Evolutionary conservation across 2,888 invertebrate genomes (phyloP).

Genomic region (Drosophila rubida): DNA sequence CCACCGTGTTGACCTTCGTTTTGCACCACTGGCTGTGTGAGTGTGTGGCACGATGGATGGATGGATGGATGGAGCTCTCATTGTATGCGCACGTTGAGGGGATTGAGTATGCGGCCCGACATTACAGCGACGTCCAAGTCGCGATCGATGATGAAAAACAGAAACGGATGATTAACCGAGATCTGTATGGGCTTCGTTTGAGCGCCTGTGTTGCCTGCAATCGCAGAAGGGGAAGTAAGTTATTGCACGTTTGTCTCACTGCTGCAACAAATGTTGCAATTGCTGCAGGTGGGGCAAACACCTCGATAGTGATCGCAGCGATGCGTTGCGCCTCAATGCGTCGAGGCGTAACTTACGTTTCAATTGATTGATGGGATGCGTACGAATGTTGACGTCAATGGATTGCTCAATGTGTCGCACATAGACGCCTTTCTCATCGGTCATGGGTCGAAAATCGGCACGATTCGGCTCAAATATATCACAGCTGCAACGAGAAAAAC

Average conservation of each 20-base stretch:
- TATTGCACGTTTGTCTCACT: constrained; percentile 54
- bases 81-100: constrained; percentile 92
- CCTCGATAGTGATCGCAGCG: constrained; percentile 30
- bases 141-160: constrained; percentile 93
- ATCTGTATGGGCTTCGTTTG: constrained; percentile 88
- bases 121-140: constrained; percentile 92
- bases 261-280: constrained; percentile 29
- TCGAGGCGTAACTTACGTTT: constrained; percentile 83
- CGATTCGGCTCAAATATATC: constrained; percentile 93
- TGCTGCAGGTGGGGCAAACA: constrained; percentile 62
- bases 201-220: constrained; percentile 82
- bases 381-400: constrained; percentile 92
- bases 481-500: constrained; percentile 86
- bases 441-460: constrained; percentile 92
- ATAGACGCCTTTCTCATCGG: constrained; percentile 90
- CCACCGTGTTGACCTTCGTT: constrained; percentile 62
- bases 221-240: constrained; percentile 59
- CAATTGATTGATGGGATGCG: constrained; percentile 87
- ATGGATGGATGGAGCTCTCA: constrained; percentile 85
- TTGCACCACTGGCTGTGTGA: constrained; percentile 39
- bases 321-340: constrained; percentile 67
- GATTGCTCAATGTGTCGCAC: constrained; percentile 94
- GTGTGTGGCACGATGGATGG: neutral
- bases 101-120: constrained; percentile 93
- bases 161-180: constrained; percentile 92